A percentile compares a stretch with the other conserved stretches of the same genome.
These are phyloP conservation scores for Dallia pectoralis DNA, from an alignment of 2,797 vertebrate species.

Conservation along the genomic window DNA sequence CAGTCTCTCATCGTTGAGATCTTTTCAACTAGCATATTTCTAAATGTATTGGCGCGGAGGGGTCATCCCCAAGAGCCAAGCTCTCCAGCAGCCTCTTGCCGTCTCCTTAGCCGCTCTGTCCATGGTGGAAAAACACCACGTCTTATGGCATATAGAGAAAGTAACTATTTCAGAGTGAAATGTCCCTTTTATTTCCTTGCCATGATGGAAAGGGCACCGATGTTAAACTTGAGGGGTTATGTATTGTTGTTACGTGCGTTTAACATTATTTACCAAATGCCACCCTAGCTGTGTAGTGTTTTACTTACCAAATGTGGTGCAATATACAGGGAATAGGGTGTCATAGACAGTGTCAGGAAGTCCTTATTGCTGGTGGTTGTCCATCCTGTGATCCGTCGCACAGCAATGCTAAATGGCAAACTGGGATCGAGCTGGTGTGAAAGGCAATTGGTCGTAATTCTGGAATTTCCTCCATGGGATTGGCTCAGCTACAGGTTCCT, in stretches of 20 bases:
- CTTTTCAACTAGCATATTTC: neutral
- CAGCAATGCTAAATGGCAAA: neutral
- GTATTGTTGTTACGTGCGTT: neutral
- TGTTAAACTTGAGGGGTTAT: neutral
- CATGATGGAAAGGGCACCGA: neutral
- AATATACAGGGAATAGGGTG: neutral
- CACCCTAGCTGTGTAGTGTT: neutral
- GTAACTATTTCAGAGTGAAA: neutral
- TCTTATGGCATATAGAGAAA: neutral
- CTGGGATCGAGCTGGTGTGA: neutral
- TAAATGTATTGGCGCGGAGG: neutral
- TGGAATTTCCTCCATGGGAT: too few species aligned
- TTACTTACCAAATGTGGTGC: neutral
- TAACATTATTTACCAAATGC: neutral
- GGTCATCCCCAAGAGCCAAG: constrained; percentile 21
- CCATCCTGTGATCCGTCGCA: neutral
- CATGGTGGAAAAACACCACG: neutral
- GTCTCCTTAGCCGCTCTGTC: constrained; percentile 11
- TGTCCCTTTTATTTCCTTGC: neutral
- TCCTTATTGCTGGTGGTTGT: neutral
- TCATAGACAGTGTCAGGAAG: neutral
- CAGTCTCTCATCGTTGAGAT: neutral
- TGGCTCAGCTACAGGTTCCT: too few species aligned
- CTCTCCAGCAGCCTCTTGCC: constrained; percentile 38
- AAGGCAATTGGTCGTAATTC: neutral